phyloP scores from a whole-genome alignment of 2,888 invertebrate genomes.

The Zaprionus lineosus region DNA sequence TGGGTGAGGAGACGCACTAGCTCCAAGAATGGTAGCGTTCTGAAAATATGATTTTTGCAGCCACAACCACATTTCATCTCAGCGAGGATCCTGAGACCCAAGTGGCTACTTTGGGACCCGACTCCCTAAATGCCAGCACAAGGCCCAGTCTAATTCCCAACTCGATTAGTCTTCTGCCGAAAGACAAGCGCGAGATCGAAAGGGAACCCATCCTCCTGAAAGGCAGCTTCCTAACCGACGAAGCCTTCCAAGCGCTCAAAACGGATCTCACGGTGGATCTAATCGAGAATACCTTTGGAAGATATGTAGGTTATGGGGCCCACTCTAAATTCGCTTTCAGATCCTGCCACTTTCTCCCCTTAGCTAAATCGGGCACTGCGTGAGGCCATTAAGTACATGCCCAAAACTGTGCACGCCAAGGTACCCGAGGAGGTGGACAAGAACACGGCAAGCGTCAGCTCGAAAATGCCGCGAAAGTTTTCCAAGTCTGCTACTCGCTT shows the following conservation, averaged over 20 bases:
- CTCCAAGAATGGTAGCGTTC: too few species aligned
- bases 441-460: slow-evolving; percentile 52
- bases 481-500: slow-evolving; percentile 89
- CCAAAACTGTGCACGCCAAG: slow-evolving; percentile 44
- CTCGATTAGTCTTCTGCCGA: slow-evolving; percentile 64
- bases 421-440: slow-evolving; percentile 58
- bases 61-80: slow-evolving; percentile 78
- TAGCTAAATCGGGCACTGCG: slow-evolving; percentile 80
- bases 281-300: slow-evolving; percentile 82
- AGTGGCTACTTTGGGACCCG: slow-evolving; percentile 86
- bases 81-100: slow-evolving; percentile 88
- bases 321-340: neutral
- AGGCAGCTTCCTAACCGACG: slow-evolving; percentile 81
- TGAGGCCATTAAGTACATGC: slow-evolving; percentile 81
- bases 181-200: slow-evolving; percentile 76
- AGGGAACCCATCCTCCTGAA: slow-evolving; percentile 81
- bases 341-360: neutral
- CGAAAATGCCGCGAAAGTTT: slow-evolving; percentile 88
- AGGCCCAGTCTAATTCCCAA: slow-evolving; percentile 86
- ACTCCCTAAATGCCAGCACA: slow-evolving; percentile 88
- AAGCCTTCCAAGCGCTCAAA: slow-evolving; percentile 81
- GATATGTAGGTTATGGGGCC: slow-evolving; percentile 80
- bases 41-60: slow-evolving; percentile 27
- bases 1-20: slow-evolving; percentile 40
- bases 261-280: slow-evolving; percentile 80